phyloP scores from a whole-genome alignment of 2,113 vertebrate genomes.

The Ictidomys tridecemlineatus region DNA sequence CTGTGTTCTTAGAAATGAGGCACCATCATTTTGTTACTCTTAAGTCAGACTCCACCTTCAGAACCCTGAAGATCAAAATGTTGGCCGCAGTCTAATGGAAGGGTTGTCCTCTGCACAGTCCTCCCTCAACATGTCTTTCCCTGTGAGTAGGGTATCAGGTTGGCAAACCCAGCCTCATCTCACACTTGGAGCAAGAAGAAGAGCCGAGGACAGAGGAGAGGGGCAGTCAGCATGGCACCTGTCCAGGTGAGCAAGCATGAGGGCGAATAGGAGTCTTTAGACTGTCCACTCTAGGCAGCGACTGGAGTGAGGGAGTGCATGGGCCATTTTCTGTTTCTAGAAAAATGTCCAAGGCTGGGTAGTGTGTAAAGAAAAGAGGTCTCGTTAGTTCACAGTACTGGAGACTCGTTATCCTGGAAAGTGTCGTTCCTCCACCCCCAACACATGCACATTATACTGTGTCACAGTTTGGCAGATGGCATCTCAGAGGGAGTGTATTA shows the following conservation, averaged over 20 bases:
- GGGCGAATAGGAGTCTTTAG: neutral
- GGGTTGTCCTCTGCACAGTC: neutral
- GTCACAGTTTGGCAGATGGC: neutral
- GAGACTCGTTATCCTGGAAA: neutral
- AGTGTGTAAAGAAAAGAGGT: neutral
- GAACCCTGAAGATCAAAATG: neutral
- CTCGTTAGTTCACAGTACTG: neutral
- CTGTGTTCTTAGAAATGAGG: constrained; percentile 61
- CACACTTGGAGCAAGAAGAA: constrained; percentile 79
- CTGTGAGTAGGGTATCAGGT: constrained; percentile 71
- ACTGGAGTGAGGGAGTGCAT: no score
- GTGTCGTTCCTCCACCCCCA: no score
- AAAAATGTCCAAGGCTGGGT: neutral
- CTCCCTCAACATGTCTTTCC: constrained; percentile 62
- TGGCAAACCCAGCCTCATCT: constrained; percentile 81
- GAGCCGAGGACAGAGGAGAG: constrained; percentile 63
- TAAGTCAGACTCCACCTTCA: constrained; percentile 58
- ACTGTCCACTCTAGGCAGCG: neutral
- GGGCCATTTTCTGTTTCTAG: neutral
- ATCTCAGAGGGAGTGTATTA: neutral
- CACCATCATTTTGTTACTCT: constrained; percentile 1
- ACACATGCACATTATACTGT: neutral
- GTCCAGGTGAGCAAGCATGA: constrained; percentile 62
- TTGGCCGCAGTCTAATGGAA: neutral
- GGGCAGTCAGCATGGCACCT: neutral